Evolutionary conservation across 1,140 invertebrate species (phyloP), one percentile per base, ranked within the genome.

Genomic region (Conopomorpha cramerella): DNA sequence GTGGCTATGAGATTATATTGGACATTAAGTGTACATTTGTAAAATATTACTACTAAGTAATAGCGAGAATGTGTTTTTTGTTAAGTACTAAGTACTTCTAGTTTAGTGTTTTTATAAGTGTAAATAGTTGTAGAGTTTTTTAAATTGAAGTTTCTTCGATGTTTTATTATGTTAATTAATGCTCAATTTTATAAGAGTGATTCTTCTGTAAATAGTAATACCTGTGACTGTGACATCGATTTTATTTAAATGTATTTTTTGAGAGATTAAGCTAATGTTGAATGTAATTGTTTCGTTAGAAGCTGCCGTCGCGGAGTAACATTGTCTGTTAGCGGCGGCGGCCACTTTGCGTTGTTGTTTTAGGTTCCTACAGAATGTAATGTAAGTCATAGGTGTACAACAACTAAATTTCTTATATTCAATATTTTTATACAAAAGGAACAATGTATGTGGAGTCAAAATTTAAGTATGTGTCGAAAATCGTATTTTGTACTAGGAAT

Each of bases 81-180:
- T 53, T 70, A 55, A 71, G 70, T 71, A 74, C 64, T 66, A 61
- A 71, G 70, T 74, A 74, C 70, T 73, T 65, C 49, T 29, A 34
- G 53, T 50, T n/a, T 43, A 40, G 41, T 48, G 49, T 45, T 43
- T 51, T 39, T 45, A 42, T 23, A 10, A 6, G 19, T 23, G 10
- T 10, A 23, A 6, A 23, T 10, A 23, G 10, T 23, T 4, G 4
- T 6, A 6, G 19, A 23, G 4, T n/a, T n/a, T n/a, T n/a, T n/a
- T n/a, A n/a, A n/a, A n/a, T n/a, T n/a, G n/a, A 6, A 23, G 4
- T 10, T 23, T 4, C 10, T 23, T 23, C 10, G 19, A 23, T 23
- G 19, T 65, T 52, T 59, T 52, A 59, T 61, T 62, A 55, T 54
- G 58, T 15, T 16, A 18, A 35, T 41, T 68, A 71, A 71, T 74